These are phyloP conservation scores for Lissocephala sabroskyi DNA, from an alignment of 2,888 invertebrate species.

Conservation along the genomic window DNA sequence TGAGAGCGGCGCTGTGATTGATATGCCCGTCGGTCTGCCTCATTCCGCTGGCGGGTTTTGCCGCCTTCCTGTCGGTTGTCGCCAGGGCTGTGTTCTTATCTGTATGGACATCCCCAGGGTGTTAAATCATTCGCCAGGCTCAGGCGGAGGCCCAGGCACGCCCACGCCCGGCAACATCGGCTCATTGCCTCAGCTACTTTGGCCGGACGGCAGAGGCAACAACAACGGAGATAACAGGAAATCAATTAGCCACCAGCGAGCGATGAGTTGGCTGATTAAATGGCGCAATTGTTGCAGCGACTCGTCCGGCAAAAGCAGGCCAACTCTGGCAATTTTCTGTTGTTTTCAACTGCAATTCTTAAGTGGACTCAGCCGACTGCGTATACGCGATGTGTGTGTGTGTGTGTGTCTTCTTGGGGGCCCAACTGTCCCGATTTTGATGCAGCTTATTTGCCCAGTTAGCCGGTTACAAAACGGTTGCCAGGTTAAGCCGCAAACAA, in stretches of 20 bases:
- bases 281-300: no score
- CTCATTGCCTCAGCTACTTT: not conserved
- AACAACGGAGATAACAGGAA: not conserved
- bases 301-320: not conserved
- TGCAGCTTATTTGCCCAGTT: no score
- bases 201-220: no score
- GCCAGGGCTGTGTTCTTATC: conserved; percentile 39
- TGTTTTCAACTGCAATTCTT: no score
- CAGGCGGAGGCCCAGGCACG: conserved; percentile 10
- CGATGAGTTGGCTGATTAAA: no score
- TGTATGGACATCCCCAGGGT: conserved; percentile 37
- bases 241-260: not conserved
- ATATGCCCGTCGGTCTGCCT: conserved; percentile 3
- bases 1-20: not conserved
- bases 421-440: no score
- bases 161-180: not conserved
- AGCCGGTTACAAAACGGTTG: conserved; percentile 11
- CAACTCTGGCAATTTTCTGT: not conserved
- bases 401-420: no score
- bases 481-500: conserved; percentile 54
- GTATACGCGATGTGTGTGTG: no score
- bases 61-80: not conserved
- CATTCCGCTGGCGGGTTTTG: not conserved
- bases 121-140: conserved; percentile 58
- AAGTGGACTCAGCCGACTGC: no score